Base-by-base conservation (phyloP, 2,113 vertebrate species). In the Lampris incognitus region DNA sequence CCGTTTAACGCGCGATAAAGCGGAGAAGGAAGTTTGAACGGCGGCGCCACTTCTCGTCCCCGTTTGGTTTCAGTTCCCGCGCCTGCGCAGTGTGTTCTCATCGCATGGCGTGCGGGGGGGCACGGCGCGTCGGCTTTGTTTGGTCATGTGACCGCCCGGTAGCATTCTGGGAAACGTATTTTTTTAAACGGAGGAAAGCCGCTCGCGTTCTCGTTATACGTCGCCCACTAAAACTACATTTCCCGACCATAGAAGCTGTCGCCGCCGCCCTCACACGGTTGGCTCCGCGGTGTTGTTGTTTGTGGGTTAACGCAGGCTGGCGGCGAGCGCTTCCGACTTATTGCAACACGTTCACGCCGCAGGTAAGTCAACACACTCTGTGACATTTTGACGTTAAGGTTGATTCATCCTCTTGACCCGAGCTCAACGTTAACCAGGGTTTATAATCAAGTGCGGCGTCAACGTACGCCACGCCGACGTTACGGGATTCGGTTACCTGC, bases 121-220 rank as follows among this genome's bases (percentile, higher is more conserved):
- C 24, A 24, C 24, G 24, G 24, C 24, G 24, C 24, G 24, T 24
- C 24, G 24, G 24, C 24, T 24, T 24, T 24, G 71, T 79, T 78
- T 74, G 4, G 1, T 2, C 10, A n/a, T 66, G 56, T 58, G 56
- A 58, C 54, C 57, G 42, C n/a, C 3, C 59, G 54, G 0, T 39
- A 10, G 11, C 41, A 62, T 6, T 5, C 0, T 39, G 85, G 87
- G 87, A 83, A 67, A 59, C 66, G 79, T 68, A 62, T 86, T 89
- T 82, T 1, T 0, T 3, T 1, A 0, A 6, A 0, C 1, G 24
- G 0, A 1, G 0, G 0, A 0, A 0, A 6, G 2, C 1, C 9
- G 1, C 36, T 9, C 0, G 1, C 0, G 1, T 0, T 2, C 1
- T 2, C 6, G 39, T 1, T 2, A 8, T 0, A 7, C 0, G 0